Evolutionary conservation across 2,113 vertebrate species (phyloP), one percentile per base, ranked within the genome.

Genomic region (Cyanoderma ruficeps): DNA sequence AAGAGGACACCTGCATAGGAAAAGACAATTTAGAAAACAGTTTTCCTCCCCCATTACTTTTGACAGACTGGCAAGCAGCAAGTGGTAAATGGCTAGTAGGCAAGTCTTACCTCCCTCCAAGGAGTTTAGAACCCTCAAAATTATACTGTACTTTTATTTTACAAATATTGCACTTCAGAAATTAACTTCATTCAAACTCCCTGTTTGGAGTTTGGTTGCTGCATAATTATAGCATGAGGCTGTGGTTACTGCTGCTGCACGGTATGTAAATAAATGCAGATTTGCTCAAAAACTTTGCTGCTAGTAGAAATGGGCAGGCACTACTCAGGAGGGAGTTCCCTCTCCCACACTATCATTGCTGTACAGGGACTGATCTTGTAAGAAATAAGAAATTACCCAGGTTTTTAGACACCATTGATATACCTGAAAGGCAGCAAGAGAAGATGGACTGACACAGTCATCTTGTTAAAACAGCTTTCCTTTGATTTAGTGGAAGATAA

Each of bases 401-500:
- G 30, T 49, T 37, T 28, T 17, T 87, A 76, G 50, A n/a, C 7
- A 83, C 12, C 18, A 22, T 16, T 47, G 50, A 28, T 5, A 22
- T 44, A 37, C 35, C 42, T 0, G 0, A 41, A 15, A 81, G 7
- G 25, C 23, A 59, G 28, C 8, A 49, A 65, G 28, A 72, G 12
- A 64, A 76, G n/a, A 52, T 14, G 19, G n/a, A 23, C 41, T 37
- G 68, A 47, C 46, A 69, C 1, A 71, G n/a, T 37, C 5, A n/a
- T 53, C 37, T 70, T 2, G 3, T 70, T 89, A 93, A 82, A 82
- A 12, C 6, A 90, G 7, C 4, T 74, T 60, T 60, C 27, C 11
- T 81, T 82, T 78, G 24, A 69, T 71, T 85, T 44, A 52, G 17
- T 72, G 41, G 23, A 22, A 82, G 33, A 41, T n/a, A 78, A 37